These are phyloP conservation scores for Leptobrachium ailaonicum DNA, from an alignment of 2,113 vertebrate genomes.

Conservation along the genomic window DNA sequence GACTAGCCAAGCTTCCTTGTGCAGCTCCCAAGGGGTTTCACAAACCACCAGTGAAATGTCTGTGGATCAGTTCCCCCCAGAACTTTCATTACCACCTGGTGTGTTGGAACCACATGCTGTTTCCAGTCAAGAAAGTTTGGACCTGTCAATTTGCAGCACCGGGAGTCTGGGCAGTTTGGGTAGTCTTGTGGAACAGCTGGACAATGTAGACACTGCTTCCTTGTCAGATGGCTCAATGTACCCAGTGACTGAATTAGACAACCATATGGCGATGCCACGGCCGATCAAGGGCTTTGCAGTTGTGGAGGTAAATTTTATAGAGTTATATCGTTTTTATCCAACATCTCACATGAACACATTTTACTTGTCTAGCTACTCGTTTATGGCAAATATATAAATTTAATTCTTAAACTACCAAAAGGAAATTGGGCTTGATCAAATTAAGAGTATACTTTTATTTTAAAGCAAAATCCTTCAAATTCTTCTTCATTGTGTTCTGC, in stretches of 20 bases:
- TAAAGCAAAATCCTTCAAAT: no score
- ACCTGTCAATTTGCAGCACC: conserved; percentile 90
- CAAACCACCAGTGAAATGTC: conserved; percentile 86
- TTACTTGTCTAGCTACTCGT: no score
- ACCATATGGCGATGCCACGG: conserved; percentile 71
- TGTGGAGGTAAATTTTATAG: conserved; percentile 79
- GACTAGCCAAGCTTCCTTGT: conserved; percentile 91
- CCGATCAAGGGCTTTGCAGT: conserved; percentile 97
- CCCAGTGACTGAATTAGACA: conserved; percentile 84
- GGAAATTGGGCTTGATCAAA: no score
- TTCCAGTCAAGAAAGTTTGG: conserved; percentile 94
- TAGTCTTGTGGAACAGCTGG: conserved; percentile 86
- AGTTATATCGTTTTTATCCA: neutral
- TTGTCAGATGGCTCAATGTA: conserved; percentile 86
- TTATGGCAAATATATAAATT: no score
- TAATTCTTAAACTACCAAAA: no score
- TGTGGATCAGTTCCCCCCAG: conserved; percentile 77
- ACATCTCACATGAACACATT: no score
- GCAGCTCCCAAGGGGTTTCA: conserved; percentile 89
- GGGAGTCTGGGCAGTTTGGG: conserved; percentile 91
- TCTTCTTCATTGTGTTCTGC: no score
- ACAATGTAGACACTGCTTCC: conserved; percentile 78
- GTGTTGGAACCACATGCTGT: conserved; percentile 80
- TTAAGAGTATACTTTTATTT: no score
- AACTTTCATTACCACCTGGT: conserved; percentile 70